A percentile compares a stretch with the other conserved stretches of the same genome.
Evolutionary conservation across 2,797 vertebrate genomes (phyloP).

Genomic region (Pseudotriccus pelzelni): DNA sequence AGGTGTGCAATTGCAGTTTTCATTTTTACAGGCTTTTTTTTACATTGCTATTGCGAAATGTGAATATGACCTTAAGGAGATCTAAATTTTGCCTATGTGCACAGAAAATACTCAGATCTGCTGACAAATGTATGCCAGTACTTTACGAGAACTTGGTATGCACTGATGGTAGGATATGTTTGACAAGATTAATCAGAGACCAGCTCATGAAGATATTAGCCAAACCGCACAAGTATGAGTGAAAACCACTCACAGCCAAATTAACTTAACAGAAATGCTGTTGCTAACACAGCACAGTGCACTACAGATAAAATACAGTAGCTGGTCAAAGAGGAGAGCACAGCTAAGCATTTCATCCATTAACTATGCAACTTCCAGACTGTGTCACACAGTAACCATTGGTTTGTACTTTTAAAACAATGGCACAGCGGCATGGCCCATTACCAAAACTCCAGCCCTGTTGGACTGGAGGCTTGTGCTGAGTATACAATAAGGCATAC

Average conservation of each 20-base stretch:
- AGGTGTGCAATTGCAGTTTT: not conserved
- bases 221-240: not conserved
- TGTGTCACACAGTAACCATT: not conserved
- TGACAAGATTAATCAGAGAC: constrained; percentile 36
- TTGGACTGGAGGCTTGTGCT: not conserved
- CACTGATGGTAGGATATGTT: not conserved
- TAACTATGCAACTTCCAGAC: not conserved
- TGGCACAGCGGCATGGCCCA: fast-evolving
- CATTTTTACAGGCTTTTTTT: not conserved
- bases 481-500: not conserved
- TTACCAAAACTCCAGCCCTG: not conserved
- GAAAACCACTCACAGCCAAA: constrained; percentile 10
- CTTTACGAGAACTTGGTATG: not conserved
- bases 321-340: not conserved
- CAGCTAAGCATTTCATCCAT: not conserved
- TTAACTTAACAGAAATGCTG: not conserved
- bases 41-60: not conserved
- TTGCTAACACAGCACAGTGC: not conserved
- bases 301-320: not conserved
- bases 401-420: not conserved
- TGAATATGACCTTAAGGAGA: not conserved
- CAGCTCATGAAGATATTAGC: not conserved
- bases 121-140: constrained; percentile 2
- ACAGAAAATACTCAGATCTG: constrained; percentile 19
- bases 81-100: not conserved